Base-by-base conservation (phyloP, 2,888 invertebrate genomes). In the Lasioglossum vierecki region DNA sequence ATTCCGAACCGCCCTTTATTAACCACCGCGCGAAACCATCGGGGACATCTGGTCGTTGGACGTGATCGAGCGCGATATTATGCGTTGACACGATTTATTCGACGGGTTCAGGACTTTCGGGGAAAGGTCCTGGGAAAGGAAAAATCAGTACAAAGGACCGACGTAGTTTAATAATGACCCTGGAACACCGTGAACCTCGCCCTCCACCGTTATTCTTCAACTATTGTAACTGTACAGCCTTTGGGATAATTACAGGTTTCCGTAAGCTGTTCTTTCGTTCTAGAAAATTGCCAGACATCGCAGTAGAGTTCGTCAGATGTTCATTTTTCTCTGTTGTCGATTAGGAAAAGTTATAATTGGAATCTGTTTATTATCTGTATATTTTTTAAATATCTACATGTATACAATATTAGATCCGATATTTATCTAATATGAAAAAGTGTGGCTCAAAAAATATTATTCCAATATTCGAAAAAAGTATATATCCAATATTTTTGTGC, bases 1-100 rank as follows among this genome's bases (percentile, higher is more conserved):
- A 49, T 71, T 15, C n/a, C 63, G n/a, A 18, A 26, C 39, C 39
- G 26, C 46, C 41, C 82, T 70, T 75, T 82, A 75, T 80, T 70
- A 75, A 74, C 74, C 39, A 11, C n/a, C 49, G 8, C 44, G 39
- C 46, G 46, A 9, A 30, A 49, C 30, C 9, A 9, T 79, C 74
- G 9, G 18, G 26, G 44, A 39, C 13, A 71, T 39, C 71, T 41
- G 41, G 44, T 44, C 13, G n/a, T n/a, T 11, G 11, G 13, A 71
- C 71, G 71, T 44, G 11, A 44, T 26, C 13, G n/a, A 44, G 13
- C 44, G n/a, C n/a, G 26, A 71, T 6, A 71, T 70, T 41, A 41
- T 41, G 39, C 39, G 9, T n/a, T 70, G 13, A 41, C 22, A 22
- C 18, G 66, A 68, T 68, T 68, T 35, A 68, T 22, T 22, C 66